Percentiles rank a stretch among this genome's conserved stretches.
phyloP scores from a whole-genome alignment of 2,113 vertebrate genomes.

The Rhadina sibilatrix region DNA sequence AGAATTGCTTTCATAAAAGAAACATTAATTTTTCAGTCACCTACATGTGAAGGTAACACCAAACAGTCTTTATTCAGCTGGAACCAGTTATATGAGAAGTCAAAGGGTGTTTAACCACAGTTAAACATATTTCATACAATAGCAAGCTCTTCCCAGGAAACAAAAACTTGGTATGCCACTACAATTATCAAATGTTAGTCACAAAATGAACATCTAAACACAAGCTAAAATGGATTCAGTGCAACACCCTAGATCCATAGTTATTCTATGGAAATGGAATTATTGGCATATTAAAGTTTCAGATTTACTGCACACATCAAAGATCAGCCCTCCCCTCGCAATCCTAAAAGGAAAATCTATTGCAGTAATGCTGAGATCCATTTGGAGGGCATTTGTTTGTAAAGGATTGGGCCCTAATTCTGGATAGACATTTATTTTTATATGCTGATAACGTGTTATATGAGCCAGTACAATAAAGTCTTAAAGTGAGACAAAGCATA shows the following conservation, averaged over 20 bases:
- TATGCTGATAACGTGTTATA: background rate
- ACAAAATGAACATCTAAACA: background rate
- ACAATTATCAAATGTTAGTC: conserved; percentile 18
- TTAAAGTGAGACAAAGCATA: background rate
- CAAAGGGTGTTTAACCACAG: background rate
- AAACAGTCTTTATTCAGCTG: background rate
- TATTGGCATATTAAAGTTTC: conserved; percentile 44
- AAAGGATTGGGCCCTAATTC: conserved; percentile 39
- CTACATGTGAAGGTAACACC: background rate
- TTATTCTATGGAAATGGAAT: conserved; percentile 44
- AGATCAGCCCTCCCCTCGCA: background rate
- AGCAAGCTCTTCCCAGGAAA: conserved; percentile 1
- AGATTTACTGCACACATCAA: background rate
- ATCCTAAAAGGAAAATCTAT: conserved; percentile 1
- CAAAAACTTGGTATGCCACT: conserved; percentile 1
- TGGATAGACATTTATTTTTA: background rate
- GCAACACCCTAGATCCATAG: conserved; percentile 11
- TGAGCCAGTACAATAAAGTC: background rate
- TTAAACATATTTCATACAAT: background rate
- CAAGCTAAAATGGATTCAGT: background rate
- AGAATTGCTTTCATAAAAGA: background rate
- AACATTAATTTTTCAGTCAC: background rate
- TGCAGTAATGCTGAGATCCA: background rate
- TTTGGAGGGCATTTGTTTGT: background rate
- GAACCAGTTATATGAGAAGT: background rate